Evolutionary conservation across 2,797 vertebrate genomes (phyloP).

Genomic region (Poecilia velifera): DNA sequence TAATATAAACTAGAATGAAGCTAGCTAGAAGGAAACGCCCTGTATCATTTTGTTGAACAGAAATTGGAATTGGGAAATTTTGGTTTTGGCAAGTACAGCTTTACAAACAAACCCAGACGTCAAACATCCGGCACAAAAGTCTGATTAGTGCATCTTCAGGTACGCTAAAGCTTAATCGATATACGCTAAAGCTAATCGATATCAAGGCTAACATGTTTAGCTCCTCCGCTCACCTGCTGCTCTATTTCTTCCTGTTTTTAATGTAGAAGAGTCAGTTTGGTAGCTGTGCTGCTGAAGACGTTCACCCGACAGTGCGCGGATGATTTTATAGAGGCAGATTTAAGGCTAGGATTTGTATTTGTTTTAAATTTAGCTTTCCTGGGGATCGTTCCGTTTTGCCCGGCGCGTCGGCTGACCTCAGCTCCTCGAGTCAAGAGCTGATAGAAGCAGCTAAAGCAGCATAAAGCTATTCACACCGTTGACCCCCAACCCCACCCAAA

Average conservation of each 20-base stretch:
- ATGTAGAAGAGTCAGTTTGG: conserved; percentile 13
- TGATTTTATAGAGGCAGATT: not conserved
- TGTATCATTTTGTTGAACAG: not conserved
- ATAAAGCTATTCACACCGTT: conserved; percentile 72
- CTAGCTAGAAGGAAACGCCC: too few relatives aligned
- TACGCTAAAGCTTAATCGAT: not conserved
- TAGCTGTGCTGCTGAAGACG: not conserved
- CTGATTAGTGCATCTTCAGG: not conserved
- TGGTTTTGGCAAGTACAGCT: not conserved
- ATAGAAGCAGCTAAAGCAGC: conserved; percentile 64
- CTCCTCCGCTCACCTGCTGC: not conserved
- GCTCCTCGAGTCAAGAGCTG: conserved; percentile 44
- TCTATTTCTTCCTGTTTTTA: not conserved
- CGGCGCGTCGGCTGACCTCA: conserved; percentile 49
- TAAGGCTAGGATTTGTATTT: not conserved
- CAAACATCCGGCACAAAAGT: not conserved
- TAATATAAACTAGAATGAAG: not conserved
- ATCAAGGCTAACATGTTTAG: too few relatives aligned
- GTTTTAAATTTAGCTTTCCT: not conserved
- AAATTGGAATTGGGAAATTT: not conserved
- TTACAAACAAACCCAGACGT: not conserved
- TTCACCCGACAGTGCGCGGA: not conserved
- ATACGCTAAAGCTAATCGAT: not conserved
- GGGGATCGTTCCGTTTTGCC: conserved; percentile 9
- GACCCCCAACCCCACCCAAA: conserved; percentile 1